These are phyloP conservation scores for Cancer borealis DNA, from an alignment of 2,888 invertebrate genomes.

Conservation along the genomic window DNA sequence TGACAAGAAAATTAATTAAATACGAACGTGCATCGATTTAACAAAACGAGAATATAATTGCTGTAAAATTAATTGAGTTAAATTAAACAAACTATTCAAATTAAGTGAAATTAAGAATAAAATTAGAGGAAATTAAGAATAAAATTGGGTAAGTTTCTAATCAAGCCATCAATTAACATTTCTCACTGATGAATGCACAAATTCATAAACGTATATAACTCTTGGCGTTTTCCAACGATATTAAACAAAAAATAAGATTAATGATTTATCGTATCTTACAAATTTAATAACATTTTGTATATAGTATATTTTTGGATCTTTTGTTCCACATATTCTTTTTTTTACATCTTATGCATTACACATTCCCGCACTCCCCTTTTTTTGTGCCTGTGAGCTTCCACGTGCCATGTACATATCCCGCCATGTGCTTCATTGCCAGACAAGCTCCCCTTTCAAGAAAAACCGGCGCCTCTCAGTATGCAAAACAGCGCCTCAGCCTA, in stretches of 20 bases:
- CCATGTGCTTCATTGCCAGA: background rate
- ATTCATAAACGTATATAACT: too few species aligned
- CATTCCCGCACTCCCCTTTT: background rate
- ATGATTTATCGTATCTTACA: background rate
- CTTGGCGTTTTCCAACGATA: too few species aligned
- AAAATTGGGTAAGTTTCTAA: too few species aligned
- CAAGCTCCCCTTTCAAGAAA: background rate
- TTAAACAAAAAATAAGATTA: background rate
- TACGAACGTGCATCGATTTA: background rate
- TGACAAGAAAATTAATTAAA: background rate
- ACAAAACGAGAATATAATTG: background rate
- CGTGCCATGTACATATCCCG: background rate
- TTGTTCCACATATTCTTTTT: background rate
- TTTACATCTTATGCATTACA: background rate
- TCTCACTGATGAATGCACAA: too few species aligned
- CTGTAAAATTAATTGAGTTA: background rate
- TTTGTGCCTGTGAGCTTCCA: background rate
- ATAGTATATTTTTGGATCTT: background rate
- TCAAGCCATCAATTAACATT: too few species aligned
- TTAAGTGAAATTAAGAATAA: too few species aligned
- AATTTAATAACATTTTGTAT: background rate
- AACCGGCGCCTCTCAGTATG: background rate
- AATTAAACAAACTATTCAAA: background rate
- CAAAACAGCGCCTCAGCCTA: slow-evolving; percentile 16
- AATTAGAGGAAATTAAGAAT: too few species aligned